Base-by-base conservation (phyloP, 2,113 vertebrate genomes). In the Rynchops niger region DNA sequence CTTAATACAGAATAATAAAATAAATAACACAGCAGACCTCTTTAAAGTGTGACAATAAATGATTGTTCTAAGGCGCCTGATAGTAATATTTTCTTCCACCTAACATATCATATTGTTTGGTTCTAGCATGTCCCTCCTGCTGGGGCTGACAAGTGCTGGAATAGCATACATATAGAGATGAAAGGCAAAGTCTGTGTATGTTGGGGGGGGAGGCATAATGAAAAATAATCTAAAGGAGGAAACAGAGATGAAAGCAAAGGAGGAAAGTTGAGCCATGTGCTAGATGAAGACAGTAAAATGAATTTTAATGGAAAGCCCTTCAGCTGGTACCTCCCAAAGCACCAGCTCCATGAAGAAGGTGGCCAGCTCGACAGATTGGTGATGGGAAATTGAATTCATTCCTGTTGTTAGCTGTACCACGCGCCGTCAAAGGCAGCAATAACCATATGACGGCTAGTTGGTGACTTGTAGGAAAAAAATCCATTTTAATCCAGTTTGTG, bases 61-160 rank as follows among this genome's bases (percentile, higher is more conserved):
- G 71, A 96, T 96, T 88, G 79, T 96, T 94, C 90, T 73, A 58
- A 71, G 74, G 82, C 4, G 0, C 42, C 82, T 81, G 94, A 82
- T 78, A 59, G 83, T 93, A 91, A 96, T 96, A 85, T 97, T 97
- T 97, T 94, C 93, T 97, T 97, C 95, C 82, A 94, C 95, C 89
- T 97, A 96, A 94, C 74, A 7, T 93, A 95, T 95, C 95, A 95
- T 89, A 97, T 86, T 95, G 95, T 86, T 97, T 95, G 79, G 95
- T 94, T 93, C 93, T 93, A 92, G 89, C 55, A 77, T 73, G 84
- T 96, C 89, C 92, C 91, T 95, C 96, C 93, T 93, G 95, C 94
- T 91, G 95, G 43, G 91, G 58, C 93, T 93, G 93, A 96, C 96
- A 93, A 97, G 96, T 66, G 87, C 91, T 83, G 70, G 89, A 94